A percentile compares a stretch with the other conserved stretches of the same genome.
These are phyloP conservation scores for Gambelia wislizenii DNA, from an alignment of 2,797 vertebrate species.

Conservation along the genomic window DNA sequence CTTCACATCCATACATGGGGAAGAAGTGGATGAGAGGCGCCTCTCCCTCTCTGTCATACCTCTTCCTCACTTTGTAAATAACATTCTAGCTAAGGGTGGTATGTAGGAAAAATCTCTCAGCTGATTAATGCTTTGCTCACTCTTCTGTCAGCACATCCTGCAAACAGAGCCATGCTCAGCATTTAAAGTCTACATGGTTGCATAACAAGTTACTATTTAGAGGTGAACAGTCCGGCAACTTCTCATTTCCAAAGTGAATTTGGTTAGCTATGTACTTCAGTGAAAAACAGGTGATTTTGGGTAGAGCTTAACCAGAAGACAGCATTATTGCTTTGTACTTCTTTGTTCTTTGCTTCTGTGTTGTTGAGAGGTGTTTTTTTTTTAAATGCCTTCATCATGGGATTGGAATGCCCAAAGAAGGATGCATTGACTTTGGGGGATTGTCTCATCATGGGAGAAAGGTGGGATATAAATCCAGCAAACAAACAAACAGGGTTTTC, in stretches of 20 bases:
- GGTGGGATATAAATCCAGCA: too few species aligned
- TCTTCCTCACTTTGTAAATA: constrained; percentile 72
- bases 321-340: neutral
- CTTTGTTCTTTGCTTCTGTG: neutral
- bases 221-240: neutral
- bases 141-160: neutral
- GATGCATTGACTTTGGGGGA: neutral
- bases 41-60: constrained; percentile 48
- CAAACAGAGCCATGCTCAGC: constrained; percentile 20
- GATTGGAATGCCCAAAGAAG: neutral
- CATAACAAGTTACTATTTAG: constrained; percentile 33
- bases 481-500: too few species aligned
- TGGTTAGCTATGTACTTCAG: neutral
- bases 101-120: constrained; percentile 58
- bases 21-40: constrained; percentile 47
- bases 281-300: constrained; percentile 10
- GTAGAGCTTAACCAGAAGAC: neutral
- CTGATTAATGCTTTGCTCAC: neutral
- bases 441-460: too few species aligned
- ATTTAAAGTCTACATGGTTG: constrained; percentile 18
- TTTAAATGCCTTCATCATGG: neutral
- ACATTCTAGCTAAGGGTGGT: constrained; percentile 65
- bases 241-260: neutral
- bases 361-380: neutral
- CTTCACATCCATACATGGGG: constrained; percentile 72